phyloP scores from a whole-genome alignment of 1,140 invertebrate genomes.

The Drosophila suzukii region DNA sequence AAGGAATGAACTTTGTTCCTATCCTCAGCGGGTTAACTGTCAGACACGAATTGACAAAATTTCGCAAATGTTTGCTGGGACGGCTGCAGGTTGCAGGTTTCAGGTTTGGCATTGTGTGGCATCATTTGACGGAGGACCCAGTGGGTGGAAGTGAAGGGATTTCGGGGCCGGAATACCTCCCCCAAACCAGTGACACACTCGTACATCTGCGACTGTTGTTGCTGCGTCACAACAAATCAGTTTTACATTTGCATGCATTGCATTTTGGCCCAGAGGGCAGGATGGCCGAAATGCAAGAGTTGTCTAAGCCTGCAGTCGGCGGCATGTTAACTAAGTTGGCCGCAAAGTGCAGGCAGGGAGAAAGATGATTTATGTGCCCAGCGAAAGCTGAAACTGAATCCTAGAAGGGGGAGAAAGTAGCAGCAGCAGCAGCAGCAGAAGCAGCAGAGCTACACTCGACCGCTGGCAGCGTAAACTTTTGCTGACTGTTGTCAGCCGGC shows the following conservation, averaged over 20 bases:
- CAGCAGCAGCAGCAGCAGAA: not conserved
- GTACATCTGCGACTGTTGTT: slow-evolving; percentile 38
- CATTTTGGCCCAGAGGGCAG: slow-evolving; percentile 42
- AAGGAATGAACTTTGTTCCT: not conserved
- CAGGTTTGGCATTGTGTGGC: slow-evolving; percentile 40
- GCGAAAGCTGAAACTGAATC: slow-evolving; percentile 52
- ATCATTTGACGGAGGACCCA: slow-evolving; percentile 44
- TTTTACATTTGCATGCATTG: slow-evolving; percentile 80
- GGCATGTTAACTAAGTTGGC: slow-evolving; percentile 70
- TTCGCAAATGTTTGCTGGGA: slow-evolving; percentile 36
- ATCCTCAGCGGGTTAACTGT: slow-evolving; percentile 26
- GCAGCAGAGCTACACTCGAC: slow-evolving; percentile 30
- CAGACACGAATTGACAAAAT: slow-evolving; percentile 61
- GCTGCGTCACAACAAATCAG: slow-evolving; percentile 77
- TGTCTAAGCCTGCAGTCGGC: slow-evolving; percentile 56
- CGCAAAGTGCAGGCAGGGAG: slow-evolving; percentile 15
- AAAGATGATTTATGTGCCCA: slow-evolving; percentile 68
- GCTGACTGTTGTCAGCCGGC: slow-evolving; percentile 81
- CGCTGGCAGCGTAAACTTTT: slow-evolving; percentile 75
- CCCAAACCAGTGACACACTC: slow-evolving; percentile 7
- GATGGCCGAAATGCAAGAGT: slow-evolving; percentile 31
- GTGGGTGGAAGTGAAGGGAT: slow-evolving; percentile 15
- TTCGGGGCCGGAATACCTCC: not conserved
- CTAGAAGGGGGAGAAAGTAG: slow-evolving; percentile 15
- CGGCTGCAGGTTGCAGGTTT: slow-evolving; percentile 11